These are phyloP conservation scores for Kryptolebias ocellatus DNA, from an alignment of 2,797 vertebrate genomes.

Conservation along the genomic window DNA sequence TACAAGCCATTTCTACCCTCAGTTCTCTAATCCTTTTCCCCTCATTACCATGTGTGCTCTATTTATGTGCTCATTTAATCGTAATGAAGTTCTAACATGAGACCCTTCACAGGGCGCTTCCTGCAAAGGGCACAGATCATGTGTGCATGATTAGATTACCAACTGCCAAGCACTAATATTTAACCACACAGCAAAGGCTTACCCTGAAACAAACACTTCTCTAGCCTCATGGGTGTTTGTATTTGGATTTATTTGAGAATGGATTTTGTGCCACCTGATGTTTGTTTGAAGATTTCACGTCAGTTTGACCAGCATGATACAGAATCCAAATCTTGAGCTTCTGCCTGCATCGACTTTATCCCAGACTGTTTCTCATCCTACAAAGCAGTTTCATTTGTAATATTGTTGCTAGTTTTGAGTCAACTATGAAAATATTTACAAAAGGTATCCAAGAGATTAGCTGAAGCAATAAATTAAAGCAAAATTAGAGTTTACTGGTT, in stretches of 20 bases:
- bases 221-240: neutral
- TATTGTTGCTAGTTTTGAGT: slow-evolving; percentile 13
- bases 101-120: slow-evolving; percentile 75
- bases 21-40: slow-evolving; percentile 56
- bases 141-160: slow-evolving; percentile 82
- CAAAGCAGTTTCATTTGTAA: slow-evolving; percentile 6
- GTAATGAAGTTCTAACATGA: slow-evolving; percentile 78
- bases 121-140: slow-evolving; percentile 82
- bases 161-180: slow-evolving; percentile 73
- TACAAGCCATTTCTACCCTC: slow-evolving; percentile 28
- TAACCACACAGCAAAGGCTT: slow-evolving; percentile 65
- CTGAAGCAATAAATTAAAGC: too few species aligned
- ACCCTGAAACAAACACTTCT: slow-evolving; percentile 7
- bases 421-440: slow-evolving; percentile 13
- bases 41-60: slow-evolving; percentile 68
- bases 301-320: slow-evolving; percentile 56
- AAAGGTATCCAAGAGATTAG: too few species aligned
- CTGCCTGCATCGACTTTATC: slow-evolving; percentile 35
- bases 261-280: slow-evolving; percentile 73
- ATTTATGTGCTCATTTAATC: slow-evolving; percentile 79
- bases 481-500: too few species aligned
- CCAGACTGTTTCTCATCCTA: slow-evolving; percentile 28
- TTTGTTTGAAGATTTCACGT: slow-evolving; percentile 68
- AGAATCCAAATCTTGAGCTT: slow-evolving; percentile 51
- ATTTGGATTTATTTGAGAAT: slow-evolving; percentile 58